phyloP scores from a whole-genome alignment of 1,140 invertebrate species.

The Lycorma delicatula region DNA sequence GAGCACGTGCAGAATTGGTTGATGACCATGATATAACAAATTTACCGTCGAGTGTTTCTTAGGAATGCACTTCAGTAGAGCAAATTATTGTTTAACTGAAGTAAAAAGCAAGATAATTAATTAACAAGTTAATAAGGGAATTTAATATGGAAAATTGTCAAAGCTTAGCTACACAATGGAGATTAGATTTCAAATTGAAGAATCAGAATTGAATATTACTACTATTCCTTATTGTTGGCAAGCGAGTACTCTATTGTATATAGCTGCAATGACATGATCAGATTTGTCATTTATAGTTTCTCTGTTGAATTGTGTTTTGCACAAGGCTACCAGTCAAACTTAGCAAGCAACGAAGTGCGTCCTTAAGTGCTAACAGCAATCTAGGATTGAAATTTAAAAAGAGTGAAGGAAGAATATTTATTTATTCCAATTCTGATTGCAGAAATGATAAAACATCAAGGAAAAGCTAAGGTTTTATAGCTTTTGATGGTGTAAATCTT shows the following conservation, averaged over 20 bases:
- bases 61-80: conserved; percentile 16
- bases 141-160: no score
- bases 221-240: conserved; percentile 7
- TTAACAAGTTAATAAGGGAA: no score
- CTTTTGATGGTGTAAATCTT: no score
- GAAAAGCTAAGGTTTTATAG: no score
- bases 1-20: conserved; percentile 14
- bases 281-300: conserved; percentile 30
- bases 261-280: conserved; percentile 10
- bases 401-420: no score
- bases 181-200: neutral
- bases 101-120: conserved; percentile 12
- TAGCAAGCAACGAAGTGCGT: no score
- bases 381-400: no score
- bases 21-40: conserved; percentile 22
- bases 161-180: conserved; percentile 4
- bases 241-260: conserved; percentile 17
- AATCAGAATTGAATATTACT: conserved; percentile 1
- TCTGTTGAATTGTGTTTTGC: conserved; percentile 25
- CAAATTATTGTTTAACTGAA: neutral
- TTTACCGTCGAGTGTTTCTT: conserved; percentile 14
- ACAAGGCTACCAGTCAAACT: no score
- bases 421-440: no score
- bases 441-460: no score
- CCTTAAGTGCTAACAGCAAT: no score